Conservation (phyloP, 1,140 invertebrate genomes). For the Musca domestica region DNA sequence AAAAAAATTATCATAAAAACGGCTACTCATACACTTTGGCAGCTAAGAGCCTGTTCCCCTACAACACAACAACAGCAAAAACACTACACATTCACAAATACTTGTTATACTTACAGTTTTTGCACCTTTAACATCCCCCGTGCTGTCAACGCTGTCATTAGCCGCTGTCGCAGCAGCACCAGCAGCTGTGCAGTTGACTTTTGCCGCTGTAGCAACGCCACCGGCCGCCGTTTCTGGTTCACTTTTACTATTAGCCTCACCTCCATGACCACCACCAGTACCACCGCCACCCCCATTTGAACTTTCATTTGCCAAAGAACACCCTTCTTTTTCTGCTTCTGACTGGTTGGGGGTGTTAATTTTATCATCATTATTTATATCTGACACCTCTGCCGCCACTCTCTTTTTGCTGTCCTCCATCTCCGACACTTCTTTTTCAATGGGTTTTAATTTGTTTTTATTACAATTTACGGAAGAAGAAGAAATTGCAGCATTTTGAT, state of each 20-base stretch:
- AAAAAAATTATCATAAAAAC: no score
- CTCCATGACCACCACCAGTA: background rate
- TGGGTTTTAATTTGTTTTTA: no score
- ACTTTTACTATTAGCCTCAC: background rate
- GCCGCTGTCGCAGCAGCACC: no score
- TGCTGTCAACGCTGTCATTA: background rate
- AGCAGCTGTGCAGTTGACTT: background rate
- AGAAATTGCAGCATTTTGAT: no score
- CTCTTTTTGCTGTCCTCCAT: no score
- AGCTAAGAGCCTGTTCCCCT: no score
- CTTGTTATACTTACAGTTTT: constrained; percentile 16
- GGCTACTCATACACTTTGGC: no score
- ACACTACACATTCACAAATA: background rate
- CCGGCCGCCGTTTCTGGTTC: background rate
- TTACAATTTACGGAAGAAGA: no score
- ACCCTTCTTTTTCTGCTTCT: background rate
- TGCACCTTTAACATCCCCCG: constrained; percentile 10
- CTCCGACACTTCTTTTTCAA: no score
- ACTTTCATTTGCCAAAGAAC: background rate
- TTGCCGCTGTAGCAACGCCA: background rate
- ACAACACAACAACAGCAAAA: background rate
- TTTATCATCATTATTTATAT: background rate
- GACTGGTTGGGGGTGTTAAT: background rate
- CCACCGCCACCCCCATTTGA: background rate
- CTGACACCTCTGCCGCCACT: background rate